A percentile compares a stretch with the other conserved stretches of the same genome.
Conservation (phyloP, 64 coral and sea anemone genomes). For the Astreopora myriophthalma region DNA sequence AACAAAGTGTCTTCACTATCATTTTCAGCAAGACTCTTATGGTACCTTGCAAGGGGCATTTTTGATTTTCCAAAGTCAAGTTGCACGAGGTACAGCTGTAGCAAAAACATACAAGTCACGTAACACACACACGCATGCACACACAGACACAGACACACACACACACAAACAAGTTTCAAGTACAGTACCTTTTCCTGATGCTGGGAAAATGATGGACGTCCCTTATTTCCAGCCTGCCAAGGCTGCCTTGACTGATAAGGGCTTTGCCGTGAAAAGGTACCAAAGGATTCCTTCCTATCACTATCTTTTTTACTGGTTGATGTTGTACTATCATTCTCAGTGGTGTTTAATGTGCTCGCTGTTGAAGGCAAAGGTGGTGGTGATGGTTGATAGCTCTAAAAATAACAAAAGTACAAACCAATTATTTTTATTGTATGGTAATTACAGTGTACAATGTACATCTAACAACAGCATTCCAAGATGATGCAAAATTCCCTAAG, state of each 20-base stretch:
- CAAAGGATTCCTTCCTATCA: neutral
- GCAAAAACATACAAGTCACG: too few species aligned
- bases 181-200: constrained; percentile 18
- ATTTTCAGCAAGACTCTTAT: too few species aligned
- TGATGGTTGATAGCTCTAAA: constrained; percentile 16
- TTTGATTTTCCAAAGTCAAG: too few species aligned
- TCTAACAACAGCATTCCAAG: too few species aligned
- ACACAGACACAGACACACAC: neutral
- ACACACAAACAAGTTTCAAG: too few species aligned
- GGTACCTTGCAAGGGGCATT: too few species aligned
- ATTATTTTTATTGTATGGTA: too few species aligned
- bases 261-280: neutral
- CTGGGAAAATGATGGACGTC: neutral
- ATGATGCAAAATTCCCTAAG: too few species aligned
- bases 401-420: neutral
- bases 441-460: too few species aligned
- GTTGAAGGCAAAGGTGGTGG: constrained; percentile 22
- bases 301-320: neutral
- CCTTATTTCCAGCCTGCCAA: constrained; percentile 20
- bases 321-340: neutral
- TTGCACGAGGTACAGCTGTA: too few species aligned
- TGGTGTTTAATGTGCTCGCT: constrained; percentile 13
- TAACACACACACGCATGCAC: too few species aligned
- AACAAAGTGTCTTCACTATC: too few species aligned
- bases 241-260: constrained; percentile 9